Conservation (phyloP, 2,797 vertebrate species). For the Forpus xanthops region DNA sequence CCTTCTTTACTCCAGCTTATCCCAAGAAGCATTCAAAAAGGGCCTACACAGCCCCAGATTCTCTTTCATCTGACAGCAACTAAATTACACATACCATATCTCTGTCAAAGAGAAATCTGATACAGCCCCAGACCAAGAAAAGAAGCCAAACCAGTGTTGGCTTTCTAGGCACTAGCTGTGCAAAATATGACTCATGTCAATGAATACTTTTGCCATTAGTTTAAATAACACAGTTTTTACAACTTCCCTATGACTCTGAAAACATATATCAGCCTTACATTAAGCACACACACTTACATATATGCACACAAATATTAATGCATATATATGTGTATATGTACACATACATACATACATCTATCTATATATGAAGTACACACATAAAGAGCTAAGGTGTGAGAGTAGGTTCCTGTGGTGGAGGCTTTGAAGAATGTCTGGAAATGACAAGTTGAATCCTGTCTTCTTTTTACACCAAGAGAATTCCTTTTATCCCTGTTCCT, state of each 20-base stretch:
- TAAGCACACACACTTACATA: neutral
- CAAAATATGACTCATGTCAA: neutral
- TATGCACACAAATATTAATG: too few species aligned
- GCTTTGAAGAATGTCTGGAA: neutral
- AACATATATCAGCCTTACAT: neutral
- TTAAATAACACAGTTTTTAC: neutral
- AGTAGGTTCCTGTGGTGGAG: neutral
- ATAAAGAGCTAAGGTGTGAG: neutral
- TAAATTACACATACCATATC: neutral
- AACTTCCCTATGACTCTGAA: neutral
- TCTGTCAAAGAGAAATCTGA: neutral
- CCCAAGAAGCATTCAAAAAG: neutral
- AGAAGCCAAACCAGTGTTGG: neutral
- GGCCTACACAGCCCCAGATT: neutral
- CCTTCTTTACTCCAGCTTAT: neutral
- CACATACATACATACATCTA: neutral
- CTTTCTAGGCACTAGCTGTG: neutral
- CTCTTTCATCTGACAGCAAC: neutral
- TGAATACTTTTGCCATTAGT: neutral
- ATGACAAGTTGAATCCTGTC: neutral
- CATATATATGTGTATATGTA: too few species aligned
- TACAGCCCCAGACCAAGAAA: neutral
- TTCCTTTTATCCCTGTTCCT: neutral
- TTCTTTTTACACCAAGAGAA: neutral
- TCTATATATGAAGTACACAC: neutral